A percentile compares a stretch with the other conserved stretches of the same genome.
phyloP scores from a whole-genome alignment of 2,113 vertebrate species.

The Vulpes vulpes region DNA sequence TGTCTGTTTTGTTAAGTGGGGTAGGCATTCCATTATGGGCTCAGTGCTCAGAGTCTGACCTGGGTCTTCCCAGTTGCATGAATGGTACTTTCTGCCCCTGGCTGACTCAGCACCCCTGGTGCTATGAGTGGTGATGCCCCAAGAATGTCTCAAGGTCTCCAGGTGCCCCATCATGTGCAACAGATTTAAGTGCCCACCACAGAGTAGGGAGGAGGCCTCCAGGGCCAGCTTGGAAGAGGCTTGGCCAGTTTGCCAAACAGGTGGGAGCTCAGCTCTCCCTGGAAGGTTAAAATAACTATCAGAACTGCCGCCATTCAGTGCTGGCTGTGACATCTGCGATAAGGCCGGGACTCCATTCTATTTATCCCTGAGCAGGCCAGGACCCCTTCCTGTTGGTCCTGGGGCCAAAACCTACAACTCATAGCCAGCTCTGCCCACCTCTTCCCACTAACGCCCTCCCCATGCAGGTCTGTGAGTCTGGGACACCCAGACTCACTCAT shows the following conservation, averaged over 20 bases:
- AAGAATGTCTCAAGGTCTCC: neutral
- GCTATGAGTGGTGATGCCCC: no score
- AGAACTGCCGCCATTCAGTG: neutral
- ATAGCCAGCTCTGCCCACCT: neutral
- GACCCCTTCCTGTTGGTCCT: neutral
- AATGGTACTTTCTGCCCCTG: neutral
- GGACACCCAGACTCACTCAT: neutral
- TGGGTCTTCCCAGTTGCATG: neutral
- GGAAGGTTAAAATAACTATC: neutral
- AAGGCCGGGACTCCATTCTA: neutral
- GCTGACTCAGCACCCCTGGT: neutral
- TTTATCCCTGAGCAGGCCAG: neutral
- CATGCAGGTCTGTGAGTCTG: neutral
- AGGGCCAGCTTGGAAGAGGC: rapidly evolving
- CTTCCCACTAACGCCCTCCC: neutral
- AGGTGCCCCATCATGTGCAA: neutral
- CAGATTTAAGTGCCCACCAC: neutral
- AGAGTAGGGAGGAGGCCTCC: neutral
- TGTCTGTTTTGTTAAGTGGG: neutral
- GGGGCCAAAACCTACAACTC: no score
- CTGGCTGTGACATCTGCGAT: neutral
- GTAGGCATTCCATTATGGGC: neutral
- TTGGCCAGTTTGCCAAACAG: neutral
- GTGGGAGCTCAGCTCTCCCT: no score
- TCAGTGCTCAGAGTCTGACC: neutral